Evolutionary conservation across 2,888 invertebrate species (phyloP), one percentile per base, ranked within the genome.

Genomic region (Phaonia tiefii): DNA sequence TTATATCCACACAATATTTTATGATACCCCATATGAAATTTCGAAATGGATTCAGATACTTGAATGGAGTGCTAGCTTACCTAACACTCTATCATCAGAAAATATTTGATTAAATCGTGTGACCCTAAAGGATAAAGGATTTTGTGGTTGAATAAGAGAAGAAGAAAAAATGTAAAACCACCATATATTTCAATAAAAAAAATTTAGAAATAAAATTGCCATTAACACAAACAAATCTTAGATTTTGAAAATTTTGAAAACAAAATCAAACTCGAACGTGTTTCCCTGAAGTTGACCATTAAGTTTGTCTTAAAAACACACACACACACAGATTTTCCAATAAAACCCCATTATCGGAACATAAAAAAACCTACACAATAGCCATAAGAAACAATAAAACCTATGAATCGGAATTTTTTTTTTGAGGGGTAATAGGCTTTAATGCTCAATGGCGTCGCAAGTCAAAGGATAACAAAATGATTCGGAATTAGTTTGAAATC

Each of bases 111-210:
- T 5, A 31, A 31, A 31, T 5, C 31, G 31, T 31, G 31, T 31
- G 3, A 31, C 31, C 3, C n/a, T n/a, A n/a, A n/a, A n/a, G n/a
- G n/a, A n/a, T n/a, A 7, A 37, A 37, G 10, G 37, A 37, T 20
- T 60, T 75, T 73, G 73, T 73, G 37, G 73, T 13, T 22, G 17
- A 69, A 44, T n/a, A n/a, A n/a, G n/a, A n/a, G n/a, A n/a, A n/a
- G n/a, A n/a, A n/a, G n/a, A n/a, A n/a, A n/a, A 51, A 63, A 25
- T 10, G 37, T 20, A n/a, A 78, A 58, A 49, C 25, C 42, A 67
- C 51, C 63, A 69, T 51, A 75, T 70, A 70, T 46, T 44, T 13
- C n/a, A 70, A 42, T 74, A 60, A 70, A 13, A 42, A 0, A 1
- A 7, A 31, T 17, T 13, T n/a, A n/a, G 1, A 2, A 3, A 5